Evolutionary conservation across 2,113 vertebrate species (phyloP), one percentile per base, ranked within the genome.

Genomic region (Dolichallabes microphthalmus): DNA sequence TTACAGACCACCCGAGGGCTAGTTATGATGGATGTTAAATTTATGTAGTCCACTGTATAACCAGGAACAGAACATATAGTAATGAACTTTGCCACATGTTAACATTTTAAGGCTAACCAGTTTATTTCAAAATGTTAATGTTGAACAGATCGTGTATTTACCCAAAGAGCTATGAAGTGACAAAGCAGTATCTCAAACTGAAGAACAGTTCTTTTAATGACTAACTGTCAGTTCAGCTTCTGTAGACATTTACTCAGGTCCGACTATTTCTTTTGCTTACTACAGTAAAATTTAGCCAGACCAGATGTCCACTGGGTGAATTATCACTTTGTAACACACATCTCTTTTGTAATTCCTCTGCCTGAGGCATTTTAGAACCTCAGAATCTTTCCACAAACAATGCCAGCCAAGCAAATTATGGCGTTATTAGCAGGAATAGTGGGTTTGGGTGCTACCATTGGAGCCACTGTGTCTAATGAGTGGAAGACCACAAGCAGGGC

Each of bases 401-500:
- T 98, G 97, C 91, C 94, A 88, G 89, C 90, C 86, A 89, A 95
- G 85, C 97, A 98, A 94, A 98, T 98, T 90, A 69, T 95, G 82
- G 96, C 95, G 80, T 94, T 98, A 74, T 77, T 97, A 87, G 93
- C 95, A 20, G 95, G 96, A 39, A 88, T 98, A 20, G 93, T 92
- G n/a, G 97, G 97, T 0, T 91, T 97, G n/a, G 96, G 95, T 14
- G 96, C 96, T 61, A 95, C 94, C 3, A 94, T 98, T 14, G 94
- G 93, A 5, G 96, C 97, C 85, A 96, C 96, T 0, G 90, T 94
- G 0, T 98, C 97, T 32, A 97, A 97, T 53, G 97, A 99, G 87
- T 99, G 97, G 97, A 97, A 94, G 90, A 95, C 95, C 66, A 99
- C 97, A 11, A 98, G 97, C 84, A 91, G 95, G 80, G 97, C 97